Evolutionary conservation across 2,888 invertebrate species (phyloP), one percentile per base, ranked within the genome.

Genomic region (Theristus sp.): DNA sequence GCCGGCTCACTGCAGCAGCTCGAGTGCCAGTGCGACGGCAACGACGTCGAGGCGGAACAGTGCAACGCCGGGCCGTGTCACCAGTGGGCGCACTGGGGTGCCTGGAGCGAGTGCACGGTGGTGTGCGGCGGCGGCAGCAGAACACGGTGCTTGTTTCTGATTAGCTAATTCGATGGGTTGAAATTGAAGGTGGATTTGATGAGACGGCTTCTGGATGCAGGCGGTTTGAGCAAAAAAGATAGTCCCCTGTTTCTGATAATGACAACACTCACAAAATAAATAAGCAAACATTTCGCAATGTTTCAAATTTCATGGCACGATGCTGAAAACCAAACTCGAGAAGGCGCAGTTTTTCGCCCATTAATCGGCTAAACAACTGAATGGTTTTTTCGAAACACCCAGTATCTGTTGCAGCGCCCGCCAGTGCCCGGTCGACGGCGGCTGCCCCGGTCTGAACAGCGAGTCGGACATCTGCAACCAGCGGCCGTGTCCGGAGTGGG

Each of bases 401-500:
- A n/a, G n/a, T n/a, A n/a, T n/a, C n/a, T n/a, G n/a, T 38, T 38
- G 46, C 25, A 31, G 56, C 38, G 38, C 56, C 27, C 38, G 55
- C 3, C 25, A 60, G 26, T 60, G 59, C 25, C 60, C 56, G 13
- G 38, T 38, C 38, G 38, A 38, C 1, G 58, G 47, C 31, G 61
- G 28, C 10, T 63, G 63, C 47, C 52, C 61, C 20, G 63, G 63
- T 25, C 55, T 64, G 54, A 49, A n/a, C 49, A 28, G 31, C 3
- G 59, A 57, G 38, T 49, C 62, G 1, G 38, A 29, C 22, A 27
- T 64, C 38, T 64, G 64, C 57, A 64, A 62, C 56, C 58, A 61
- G 58, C 57, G 58, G 13, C 62, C 62, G 1, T 64, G 64, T 47
- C 62, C 64, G 3, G 62, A 64, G 58, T 64, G 64, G 64, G 62